phyloP scores from a whole-genome alignment of 2,797 vertebrate genomes.

The Acomys russatus region DNA sequence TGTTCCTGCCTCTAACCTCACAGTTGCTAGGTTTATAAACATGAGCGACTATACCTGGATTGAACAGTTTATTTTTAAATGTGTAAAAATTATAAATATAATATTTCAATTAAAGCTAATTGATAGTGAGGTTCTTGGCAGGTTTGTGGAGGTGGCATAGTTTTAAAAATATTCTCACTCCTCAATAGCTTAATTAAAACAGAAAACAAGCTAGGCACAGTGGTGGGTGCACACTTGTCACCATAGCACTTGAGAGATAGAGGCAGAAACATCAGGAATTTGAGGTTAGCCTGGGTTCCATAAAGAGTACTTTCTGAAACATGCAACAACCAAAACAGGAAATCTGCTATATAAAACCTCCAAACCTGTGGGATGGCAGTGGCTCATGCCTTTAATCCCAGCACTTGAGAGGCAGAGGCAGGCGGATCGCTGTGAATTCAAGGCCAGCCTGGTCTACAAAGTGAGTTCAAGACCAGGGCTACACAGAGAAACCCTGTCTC shows the following conservation, averaged over 20 bases:
- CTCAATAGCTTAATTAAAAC: not conserved
- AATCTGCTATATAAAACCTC: conserved; percentile 25
- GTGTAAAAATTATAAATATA: conserved; percentile 45
- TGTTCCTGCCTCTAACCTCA: not conserved
- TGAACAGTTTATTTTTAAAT: not conserved
- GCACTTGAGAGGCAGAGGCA: no score
- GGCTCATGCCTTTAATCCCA: no score
- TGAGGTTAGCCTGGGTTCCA: not conserved
- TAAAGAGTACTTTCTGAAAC: not conserved
- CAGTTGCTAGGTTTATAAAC: not conserved
- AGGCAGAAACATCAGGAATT: not conserved
- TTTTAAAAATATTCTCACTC: not conserved
- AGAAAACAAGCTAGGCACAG: not conserved
- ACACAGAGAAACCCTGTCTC: no score
- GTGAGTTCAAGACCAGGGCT: no score
- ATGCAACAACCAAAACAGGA: not conserved
- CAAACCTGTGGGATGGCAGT: not conserved
- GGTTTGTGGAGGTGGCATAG: not conserved
- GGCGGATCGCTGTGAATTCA: no score
- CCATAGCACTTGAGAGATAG: not conserved
- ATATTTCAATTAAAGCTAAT: not conserved
- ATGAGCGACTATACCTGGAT: not conserved
- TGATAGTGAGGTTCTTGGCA: conserved; percentile 27
- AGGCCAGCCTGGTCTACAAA: no score
- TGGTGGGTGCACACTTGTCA: not conserved